Base-by-base conservation (phyloP, 2,797 vertebrate species). In the Poeciliopsis paucimaculata region DNA sequence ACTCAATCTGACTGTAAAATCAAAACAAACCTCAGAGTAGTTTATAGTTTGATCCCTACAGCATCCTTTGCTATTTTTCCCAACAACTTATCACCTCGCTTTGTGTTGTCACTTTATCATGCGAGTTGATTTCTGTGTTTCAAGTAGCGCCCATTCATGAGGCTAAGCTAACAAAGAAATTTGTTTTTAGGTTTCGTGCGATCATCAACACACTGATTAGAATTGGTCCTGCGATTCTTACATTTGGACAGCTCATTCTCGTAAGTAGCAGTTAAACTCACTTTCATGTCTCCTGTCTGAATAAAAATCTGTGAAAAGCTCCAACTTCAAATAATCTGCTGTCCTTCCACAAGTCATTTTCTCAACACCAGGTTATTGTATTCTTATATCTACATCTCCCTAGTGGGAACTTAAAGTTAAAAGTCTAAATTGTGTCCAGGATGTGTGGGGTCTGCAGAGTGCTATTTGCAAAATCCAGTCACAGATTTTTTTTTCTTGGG, bases 191-290 rank as follows among this genome's bases (percentile, higher is more conserved):
- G 85, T 99, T 98, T 89, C 95, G 96, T 9, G 90, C 96, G 0
- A 98, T 99, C 86, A 96, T 99, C 90, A 98, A 97, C 91, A 98
- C 97, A 0, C 91, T 99, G 86, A 96, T 98, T 83, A 96, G 98
- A 91, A 98, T 99, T 0, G 94, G 97, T 31, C 97, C 98, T 0
- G 96, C 97, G 0, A 98, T 98, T 94, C 92, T 98, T 88, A 98
- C 96, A 0, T 98, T 98, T 47, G 97, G 96, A 9, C 97, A 97
- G 76, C 96, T 98, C 78, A 96, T 97, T 84, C 77, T 98, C 84
- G 98, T 99, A 88, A 96, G 98, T 92, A 26, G 0, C 43, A 7
- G 62, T 16, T 47, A 36, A 36, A 18, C 39, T 34, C 2, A 4
- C 2, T 28, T 5, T 76, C 28, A 26, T 2, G 1, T 2, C 55